Percentiles rank a stretch among this genome's conserved stretches.
These are phyloP conservation scores for Intellagama lesueurii DNA, from an alignment of 2,797 vertebrate species.

Conservation along the genomic window DNA sequence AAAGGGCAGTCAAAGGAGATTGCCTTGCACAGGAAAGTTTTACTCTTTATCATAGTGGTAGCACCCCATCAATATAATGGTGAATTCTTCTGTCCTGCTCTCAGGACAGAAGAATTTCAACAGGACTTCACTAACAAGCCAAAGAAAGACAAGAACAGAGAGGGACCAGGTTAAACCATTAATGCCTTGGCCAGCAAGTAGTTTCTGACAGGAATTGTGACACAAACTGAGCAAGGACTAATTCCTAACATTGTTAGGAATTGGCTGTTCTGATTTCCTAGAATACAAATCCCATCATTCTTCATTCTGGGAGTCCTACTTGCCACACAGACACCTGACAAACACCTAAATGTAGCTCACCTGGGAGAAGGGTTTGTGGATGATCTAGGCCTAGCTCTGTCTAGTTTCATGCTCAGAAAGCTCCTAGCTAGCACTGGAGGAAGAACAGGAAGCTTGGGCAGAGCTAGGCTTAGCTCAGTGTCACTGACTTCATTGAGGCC, in stretches of 20 bases:
- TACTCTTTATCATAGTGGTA: not conserved
- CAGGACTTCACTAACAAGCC: not conserved
- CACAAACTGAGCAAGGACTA: not conserved
- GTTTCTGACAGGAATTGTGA: not conserved
- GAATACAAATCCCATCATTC: no score
- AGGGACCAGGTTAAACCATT: not conserved
- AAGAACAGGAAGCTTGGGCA: no score
- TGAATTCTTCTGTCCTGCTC: not conserved
- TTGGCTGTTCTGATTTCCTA: not conserved
- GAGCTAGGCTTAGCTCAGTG: no score
- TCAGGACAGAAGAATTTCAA: not conserved
- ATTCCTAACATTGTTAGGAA: no score
- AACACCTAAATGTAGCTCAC: no score
- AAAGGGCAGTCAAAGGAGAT: conserved; percentile 22
- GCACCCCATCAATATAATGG: not conserved
- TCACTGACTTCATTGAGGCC: no score
- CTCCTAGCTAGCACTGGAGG: no score
- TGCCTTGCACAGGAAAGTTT: not conserved
- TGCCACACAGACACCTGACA: no score
- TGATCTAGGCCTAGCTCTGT: no score
- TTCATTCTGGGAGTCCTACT: no score
- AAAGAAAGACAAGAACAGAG: not conserved
- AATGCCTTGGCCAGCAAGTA: not conserved
- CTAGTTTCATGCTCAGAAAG: no score
- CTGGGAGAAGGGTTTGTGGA: no score